Evolutionary conservation across 1,140 invertebrate genomes (phyloP), one percentile per base, ranked within the genome.

Genomic region (Rhagoletis pomonella): DNA sequence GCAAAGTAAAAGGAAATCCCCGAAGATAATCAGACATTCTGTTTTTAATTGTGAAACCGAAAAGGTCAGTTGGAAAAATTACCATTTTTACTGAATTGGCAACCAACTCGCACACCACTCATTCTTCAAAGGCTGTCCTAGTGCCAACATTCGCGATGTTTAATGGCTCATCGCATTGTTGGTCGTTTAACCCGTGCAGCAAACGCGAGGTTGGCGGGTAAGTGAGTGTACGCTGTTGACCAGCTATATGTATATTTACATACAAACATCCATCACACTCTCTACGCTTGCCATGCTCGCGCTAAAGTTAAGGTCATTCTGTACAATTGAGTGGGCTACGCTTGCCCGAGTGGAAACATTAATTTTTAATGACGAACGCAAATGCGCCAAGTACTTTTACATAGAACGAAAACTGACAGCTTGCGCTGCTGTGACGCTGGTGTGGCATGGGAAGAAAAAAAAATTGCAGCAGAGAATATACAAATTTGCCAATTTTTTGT

Each of bases 301-400:
- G 47, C 44, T 42, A 42, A 6, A 73, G 42, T 73, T 44, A 73
- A 50, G 69, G 44, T 62, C 84, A 73, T 59, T 85, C 59, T 85
- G 59, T 12, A 85, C 84, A 85, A 85, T 60, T 85, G 84, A 60
- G 84, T 59, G 58, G 84, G 84, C 55, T 59, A 85, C 84, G 59
- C 50, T 62, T 85, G 84, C 12, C 29, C 84, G 42, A 85, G 84
- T 60, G 62, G 50, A 64, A 42, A 58, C 58, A 62, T 60, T 86
- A 86, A 86, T 86, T 86, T 86, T 64, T 86, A 86, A 86, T 86
- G 85, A 86, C 47, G 55, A 60, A 64, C 85, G 59, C 58, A 12
- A 85, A 62, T 29, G 4, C 4, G 55, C 10, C 6, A 62, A 42
- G 17, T 4, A 29, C 29, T 29, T 29, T 29, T 29, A 29, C 29